Evolutionary conservation across 2,888 invertebrate genomes (phyloP), one percentile per base, ranked within the genome.

Genomic region (Dascillus cervinus): DNA sequence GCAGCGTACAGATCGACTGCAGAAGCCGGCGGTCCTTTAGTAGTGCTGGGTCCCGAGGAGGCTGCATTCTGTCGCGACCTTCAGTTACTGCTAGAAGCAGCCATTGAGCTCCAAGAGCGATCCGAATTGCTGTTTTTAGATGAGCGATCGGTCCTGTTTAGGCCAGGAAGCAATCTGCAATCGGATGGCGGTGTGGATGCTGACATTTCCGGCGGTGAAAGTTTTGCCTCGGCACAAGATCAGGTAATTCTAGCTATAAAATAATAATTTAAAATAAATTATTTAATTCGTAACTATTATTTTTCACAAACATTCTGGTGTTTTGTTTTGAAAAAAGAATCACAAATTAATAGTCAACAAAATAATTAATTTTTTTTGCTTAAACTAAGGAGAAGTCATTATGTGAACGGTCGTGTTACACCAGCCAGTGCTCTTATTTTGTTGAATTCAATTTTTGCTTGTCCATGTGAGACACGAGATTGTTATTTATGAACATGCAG

Each of bases 141-240:
- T 66, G 81, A 89, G 73, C 79, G 87, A 50, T 90, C 89, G 14
- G 83, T 90, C 40, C 68, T 90, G 44, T 90, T 90, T 68, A 76
- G 83, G 32, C 80, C 83, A 39, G 84, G 82, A 55, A 80, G 79
- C 55, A 79, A 77, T 35, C 73, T 71, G 37, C 74, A 66, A 32
- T 47, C 48, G n/a, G 69, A 62, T 58, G 52, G 60, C 50, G 47
- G 66, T 50, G 39, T 65, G 44, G 52, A 64, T 33, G 52, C 79
- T 1, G 79, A 81, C 55, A 79, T 88, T 41, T 90, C 91, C 46
- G 91, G 91, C 9, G 87, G 88, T 0, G 96, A 96, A 61, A 94
- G 94, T 40, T 97, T 95, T 66, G 90, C 92, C 27, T 96, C 95
- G 2, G 96, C 96, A 0, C 82, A 91, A 55, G 96, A 95, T 62